phyloP scores from a whole-genome alignment of 2,888 invertebrate genomes.

The Drosophila peninsularis region DNA sequence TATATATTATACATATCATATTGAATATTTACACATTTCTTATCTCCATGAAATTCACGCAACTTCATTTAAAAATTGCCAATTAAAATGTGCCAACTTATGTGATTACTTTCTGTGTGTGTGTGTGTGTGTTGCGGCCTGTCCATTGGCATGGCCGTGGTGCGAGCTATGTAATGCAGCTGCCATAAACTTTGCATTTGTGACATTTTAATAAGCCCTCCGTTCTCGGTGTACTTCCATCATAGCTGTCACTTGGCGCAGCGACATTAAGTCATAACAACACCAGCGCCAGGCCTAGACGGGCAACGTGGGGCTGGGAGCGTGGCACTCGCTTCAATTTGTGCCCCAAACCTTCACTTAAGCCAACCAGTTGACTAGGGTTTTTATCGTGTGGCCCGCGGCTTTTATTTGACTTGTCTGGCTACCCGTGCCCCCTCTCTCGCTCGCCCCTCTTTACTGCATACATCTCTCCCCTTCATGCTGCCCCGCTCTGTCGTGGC shows the following conservation, averaged over 20 bases:
- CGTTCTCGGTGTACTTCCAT: constrained; percentile 63
- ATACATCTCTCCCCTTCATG: not conserved
- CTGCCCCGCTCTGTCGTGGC: constrained; percentile 19
- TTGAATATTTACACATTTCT: not conserved
- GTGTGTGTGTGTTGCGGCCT: not conserved
- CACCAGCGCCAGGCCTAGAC: constrained; percentile 55
- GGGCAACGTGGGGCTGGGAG: not conserved
- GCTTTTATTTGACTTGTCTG: constrained; percentile 75
- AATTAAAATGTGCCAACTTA: not conserved
- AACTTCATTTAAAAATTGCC: not conserved
- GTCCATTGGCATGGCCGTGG: not conserved
- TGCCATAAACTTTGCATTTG: constrained; percentile 83
- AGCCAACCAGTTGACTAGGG: constrained; percentile 38
- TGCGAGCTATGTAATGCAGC: constrained; percentile 68
- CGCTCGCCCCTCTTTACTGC: not conserved
- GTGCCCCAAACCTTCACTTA: constrained; percentile 23
- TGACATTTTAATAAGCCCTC: constrained; percentile 81
- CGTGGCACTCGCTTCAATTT: constrained; percentile 49
- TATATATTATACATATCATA: too few species aligned
- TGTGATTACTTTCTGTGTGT: not conserved
- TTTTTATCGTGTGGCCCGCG: constrained; percentile 60
- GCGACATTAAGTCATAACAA: constrained; percentile 77
- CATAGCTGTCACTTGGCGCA: constrained; percentile 68
- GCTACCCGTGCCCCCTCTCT: constrained; percentile 11
- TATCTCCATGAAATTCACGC: not conserved